phyloP scores from a whole-genome alignment of 2,797 vertebrate species.

The Syndactyla subalaris region DNA sequence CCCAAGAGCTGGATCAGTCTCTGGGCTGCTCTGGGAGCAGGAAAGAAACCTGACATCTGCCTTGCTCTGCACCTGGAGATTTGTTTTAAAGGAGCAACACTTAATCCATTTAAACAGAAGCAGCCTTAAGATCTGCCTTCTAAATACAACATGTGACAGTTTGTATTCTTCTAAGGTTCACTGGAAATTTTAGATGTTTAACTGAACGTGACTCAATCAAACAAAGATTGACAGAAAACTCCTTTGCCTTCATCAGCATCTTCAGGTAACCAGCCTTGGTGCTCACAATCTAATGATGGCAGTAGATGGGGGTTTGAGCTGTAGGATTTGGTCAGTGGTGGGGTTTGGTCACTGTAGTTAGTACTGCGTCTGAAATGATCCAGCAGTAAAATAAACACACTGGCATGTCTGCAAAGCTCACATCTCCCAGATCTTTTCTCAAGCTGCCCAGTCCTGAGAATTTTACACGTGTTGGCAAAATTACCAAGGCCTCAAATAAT shows the following conservation, averaged over 20 bases:
- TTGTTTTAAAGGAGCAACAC: not conserved
- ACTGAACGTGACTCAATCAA: not conserved
- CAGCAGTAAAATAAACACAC: not conserved
- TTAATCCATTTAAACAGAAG: not conserved
- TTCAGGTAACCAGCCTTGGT: not conserved
- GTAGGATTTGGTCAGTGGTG: not conserved
- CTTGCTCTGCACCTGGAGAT: not conserved
- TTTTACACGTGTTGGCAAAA: not conserved
- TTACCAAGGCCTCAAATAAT: not conserved
- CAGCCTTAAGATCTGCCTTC: not conserved
- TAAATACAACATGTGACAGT: not conserved
- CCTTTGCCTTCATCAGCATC: not conserved
- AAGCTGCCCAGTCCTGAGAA: not conserved
- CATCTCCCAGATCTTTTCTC: not conserved
- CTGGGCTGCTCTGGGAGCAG: not conserved
- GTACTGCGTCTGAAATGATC: not conserved
- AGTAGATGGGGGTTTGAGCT: not conserved
- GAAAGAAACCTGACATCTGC: not conserved
- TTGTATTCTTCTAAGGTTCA: not conserved
- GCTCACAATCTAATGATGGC: rapidly evolving
- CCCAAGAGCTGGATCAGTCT: not conserved
- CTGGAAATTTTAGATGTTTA: not conserved
- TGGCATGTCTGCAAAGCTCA: not conserved
- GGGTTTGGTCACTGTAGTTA: not conserved
- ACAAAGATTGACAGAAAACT: not conserved